Evolutionary conservation across 2,888 invertebrate genomes (phyloP).

Genomic region (Tinea pellionella): DNA sequence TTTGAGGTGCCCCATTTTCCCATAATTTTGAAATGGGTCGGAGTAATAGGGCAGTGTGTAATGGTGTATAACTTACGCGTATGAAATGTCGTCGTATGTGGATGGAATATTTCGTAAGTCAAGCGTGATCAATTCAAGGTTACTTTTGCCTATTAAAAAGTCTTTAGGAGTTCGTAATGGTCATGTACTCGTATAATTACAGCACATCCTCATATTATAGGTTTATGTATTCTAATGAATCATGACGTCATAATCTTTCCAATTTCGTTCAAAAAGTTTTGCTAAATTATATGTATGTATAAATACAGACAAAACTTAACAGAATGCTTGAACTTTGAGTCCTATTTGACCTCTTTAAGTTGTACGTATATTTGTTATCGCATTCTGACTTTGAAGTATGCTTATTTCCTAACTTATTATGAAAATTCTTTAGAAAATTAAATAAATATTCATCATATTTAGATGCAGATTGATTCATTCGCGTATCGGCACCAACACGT

Average conservation of each 20-base stretch:
- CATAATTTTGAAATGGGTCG: conserved; percentile 18
- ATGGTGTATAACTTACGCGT: conserved; percentile 6
- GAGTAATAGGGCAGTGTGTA: conserved; percentile 12
- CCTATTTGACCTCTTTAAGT: not conserved
- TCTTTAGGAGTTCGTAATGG: conserved; percentile 8
- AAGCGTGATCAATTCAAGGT: conserved; percentile 14
- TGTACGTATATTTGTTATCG: not conserved
- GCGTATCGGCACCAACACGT: too few species aligned
- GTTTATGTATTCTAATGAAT: not conserved
- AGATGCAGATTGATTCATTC: too few species aligned
- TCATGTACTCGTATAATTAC: not conserved
- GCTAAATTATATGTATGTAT: not conserved
- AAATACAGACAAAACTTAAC: too few species aligned
- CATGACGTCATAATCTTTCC: not conserved
- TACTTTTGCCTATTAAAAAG: conserved; percentile 15
- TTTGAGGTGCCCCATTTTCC: conserved; percentile 39
- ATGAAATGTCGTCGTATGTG: conserved; percentile 3
- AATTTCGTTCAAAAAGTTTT: not conserved
- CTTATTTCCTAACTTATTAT: too few species aligned
- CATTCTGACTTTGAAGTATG: not conserved
- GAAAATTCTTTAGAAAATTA: too few species aligned
- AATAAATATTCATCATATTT: too few species aligned
- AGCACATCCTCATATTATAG: not conserved
- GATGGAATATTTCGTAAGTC: conserved; percentile 10
- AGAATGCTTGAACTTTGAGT: not conserved